A percentile compares a stretch with the other conserved stretches of the same genome.
phyloP scores from a whole-genome alignment of 2,113 vertebrate species.

The Paracanthobrama guichenoti region DNA sequence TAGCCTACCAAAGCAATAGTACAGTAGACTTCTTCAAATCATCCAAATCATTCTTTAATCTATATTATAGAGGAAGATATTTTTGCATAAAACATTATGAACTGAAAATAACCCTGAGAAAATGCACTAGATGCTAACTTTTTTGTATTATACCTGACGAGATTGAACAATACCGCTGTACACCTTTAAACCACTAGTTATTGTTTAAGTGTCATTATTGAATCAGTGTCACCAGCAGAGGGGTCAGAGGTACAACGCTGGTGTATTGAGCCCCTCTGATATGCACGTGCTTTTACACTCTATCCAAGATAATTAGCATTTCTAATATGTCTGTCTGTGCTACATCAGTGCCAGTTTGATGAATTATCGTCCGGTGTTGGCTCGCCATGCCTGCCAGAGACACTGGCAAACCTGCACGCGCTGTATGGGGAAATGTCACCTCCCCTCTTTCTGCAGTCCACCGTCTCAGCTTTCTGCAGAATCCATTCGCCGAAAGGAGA shows the following conservation, averaged over 20 bases:
- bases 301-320: neutral
- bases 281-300: conserved; percentile 11
- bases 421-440: conserved; percentile 27
- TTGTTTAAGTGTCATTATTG: neutral
- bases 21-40: neutral
- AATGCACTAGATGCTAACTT: neutral
- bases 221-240: neutral
- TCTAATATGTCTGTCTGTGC: neutral
- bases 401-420: neutral
- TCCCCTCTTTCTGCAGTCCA: conserved; percentile 53
- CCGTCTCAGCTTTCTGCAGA: conserved; percentile 28
- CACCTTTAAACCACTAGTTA: neutral
- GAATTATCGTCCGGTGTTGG: neutral
- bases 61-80: neutral
- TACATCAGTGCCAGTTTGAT: conserved; percentile 23
- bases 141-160: neutral
- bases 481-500: conserved; percentile 13
- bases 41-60: neutral
- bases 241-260: neutral
- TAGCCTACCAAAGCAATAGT: neutral
- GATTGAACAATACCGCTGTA: neutral
- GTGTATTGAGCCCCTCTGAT: neutral
- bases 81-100: neutral
- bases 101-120: neutral
- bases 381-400: conserved; percentile 22